These are phyloP conservation scores for Calliopum simillimum DNA, from an alignment of 2,888 invertebrate species.

Conservation along the genomic window DNA sequence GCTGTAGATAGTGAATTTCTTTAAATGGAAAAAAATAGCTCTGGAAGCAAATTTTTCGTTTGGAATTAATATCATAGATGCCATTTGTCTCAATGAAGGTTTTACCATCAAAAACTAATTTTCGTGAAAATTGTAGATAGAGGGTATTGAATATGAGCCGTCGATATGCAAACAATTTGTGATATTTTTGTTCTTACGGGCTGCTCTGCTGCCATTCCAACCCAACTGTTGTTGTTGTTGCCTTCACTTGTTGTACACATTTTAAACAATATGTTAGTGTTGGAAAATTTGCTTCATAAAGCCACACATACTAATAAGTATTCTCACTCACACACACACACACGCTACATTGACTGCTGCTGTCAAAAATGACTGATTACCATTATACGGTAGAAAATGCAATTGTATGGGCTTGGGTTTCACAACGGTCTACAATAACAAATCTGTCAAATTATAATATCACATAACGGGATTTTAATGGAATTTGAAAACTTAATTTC, in stretches of 20 bases:
- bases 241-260: too few relatives aligned
- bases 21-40: too few relatives aligned
- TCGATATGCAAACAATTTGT: conserved; percentile 26
- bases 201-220: conserved; percentile 9
- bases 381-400: conserved; percentile 4
- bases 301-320: neutral
- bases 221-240: neutral
- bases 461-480: too few relatives aligned
- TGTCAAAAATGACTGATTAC: conserved; percentile 30
- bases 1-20: too few relatives aligned
- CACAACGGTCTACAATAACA: neutral
- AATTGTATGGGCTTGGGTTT: conserved; percentile 1
- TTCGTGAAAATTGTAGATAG: too few relatives aligned
- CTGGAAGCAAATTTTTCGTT: too few relatives aligned
- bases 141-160: too few relatives aligned
- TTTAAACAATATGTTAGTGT: conserved; percentile 24
- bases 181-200: conserved; percentile 3
- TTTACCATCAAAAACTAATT: too few relatives aligned
- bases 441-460: too few relatives aligned
- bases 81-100: too few relatives aligned
- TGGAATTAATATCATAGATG: too few relatives aligned
- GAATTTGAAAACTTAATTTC: too few relatives aligned
- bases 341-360: neutral
- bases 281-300: neutral
- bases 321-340: neutral